Evolutionary conservation across 2,888 invertebrate genomes (phyloP).

Genomic region (Listrodromus nycthemerus): DNA sequence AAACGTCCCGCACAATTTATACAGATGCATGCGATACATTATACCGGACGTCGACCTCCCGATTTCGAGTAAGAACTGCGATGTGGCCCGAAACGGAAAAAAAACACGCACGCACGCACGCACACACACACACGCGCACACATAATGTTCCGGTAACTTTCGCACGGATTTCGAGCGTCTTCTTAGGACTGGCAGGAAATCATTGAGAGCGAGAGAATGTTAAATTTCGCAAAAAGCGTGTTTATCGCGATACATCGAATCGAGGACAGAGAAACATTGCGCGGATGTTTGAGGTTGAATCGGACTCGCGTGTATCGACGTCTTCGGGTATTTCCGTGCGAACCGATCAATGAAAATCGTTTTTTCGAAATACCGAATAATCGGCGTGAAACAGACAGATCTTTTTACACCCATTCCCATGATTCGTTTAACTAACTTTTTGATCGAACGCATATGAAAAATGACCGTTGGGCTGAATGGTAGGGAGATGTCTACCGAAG

Average conservation of each 20-base stretch:
- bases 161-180: constrained; percentile 31
- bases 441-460: constrained; percentile 7
- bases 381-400: neutral
- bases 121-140: too few relatives aligned
- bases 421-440: neutral
- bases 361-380: constrained; percentile 32
- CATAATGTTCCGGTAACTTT: constrained; percentile 38
- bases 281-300: constrained; percentile 37
- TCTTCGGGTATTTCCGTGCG: constrained; percentile 33
- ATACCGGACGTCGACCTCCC: constrained; percentile 39
- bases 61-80: constrained; percentile 50
- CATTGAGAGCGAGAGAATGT: constrained; percentile 33
- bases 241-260: neutral
- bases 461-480: constrained; percentile 10
- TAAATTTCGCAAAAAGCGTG: constrained; percentile 27
- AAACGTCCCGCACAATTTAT: constrained; percentile 2
- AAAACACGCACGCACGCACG: too few relatives aligned
- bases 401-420: neutral
- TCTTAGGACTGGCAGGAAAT: constrained; percentile 50
- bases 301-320: constrained; percentile 39
- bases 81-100: constrained; percentile 30
- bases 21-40: neutral
- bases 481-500: neutral
- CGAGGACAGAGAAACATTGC: constrained; percentile 1
- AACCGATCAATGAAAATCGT: constrained; percentile 44